Evolutionary conservation across 2,888 invertebrate genomes (phyloP).

Genomic region (Panopea generosa): DNA sequence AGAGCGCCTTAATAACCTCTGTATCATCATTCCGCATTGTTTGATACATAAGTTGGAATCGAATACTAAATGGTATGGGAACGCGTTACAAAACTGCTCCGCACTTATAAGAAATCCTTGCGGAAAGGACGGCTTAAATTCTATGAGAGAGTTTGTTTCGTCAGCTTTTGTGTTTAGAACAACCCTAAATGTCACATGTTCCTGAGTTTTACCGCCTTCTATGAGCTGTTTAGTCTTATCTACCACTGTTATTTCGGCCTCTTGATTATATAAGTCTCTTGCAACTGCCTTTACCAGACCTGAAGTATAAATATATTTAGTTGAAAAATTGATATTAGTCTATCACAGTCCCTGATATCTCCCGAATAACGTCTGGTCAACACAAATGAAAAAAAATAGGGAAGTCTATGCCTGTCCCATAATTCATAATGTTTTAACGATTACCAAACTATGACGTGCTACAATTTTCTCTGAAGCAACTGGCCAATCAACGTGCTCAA

Average conservation of each 20-base stretch:
- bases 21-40: slow-evolving; percentile 77
- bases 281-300: slow-evolving; percentile 78
- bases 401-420: no score
- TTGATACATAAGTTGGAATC: slow-evolving; percentile 74
- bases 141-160: slow-evolving; percentile 10
- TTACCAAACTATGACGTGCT: no score
- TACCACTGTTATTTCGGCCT: slow-evolving; percentile 65
- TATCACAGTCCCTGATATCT: no score
- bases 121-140: slow-evolving; percentile 54
- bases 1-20: slow-evolving; percentile 56
- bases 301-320: slow-evolving; percentile 28
- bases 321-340: no score
- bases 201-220: slow-evolving; percentile 68
- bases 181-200: slow-evolving; percentile 75
- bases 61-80: slow-evolving; percentile 83
- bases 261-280: slow-evolving; percentile 74
- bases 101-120: slow-evolving; percentile 66
- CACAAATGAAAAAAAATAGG: no score
- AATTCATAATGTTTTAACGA: no score
- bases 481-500: no score
- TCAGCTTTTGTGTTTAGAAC: slow-evolving; percentile 44
- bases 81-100: slow-evolving; percentile 77
- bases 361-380: no score
- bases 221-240: slow-evolving; percentile 66
- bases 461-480: no score